These are phyloP conservation scores for Lithodes maja DNA, from an alignment of 2,888 invertebrate species.

Conservation along the genomic window DNA sequence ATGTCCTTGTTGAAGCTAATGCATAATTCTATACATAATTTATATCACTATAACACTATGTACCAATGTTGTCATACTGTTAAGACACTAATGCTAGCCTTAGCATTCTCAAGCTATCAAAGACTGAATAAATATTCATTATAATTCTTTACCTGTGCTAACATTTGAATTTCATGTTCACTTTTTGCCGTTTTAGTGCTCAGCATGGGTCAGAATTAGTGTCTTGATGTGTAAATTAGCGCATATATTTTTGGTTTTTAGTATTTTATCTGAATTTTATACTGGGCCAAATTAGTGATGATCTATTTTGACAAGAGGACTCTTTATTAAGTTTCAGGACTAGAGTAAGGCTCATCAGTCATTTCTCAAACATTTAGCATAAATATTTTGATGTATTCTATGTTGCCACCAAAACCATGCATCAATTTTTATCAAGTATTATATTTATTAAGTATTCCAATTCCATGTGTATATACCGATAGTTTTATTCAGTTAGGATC, in stretches of 20 bases:
- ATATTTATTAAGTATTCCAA: neutral
- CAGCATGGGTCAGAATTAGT: neutral
- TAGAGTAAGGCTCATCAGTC: constrained; percentile 6
- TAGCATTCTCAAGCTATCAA: no score
- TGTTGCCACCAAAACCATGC: neutral
- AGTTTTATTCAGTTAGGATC: neutral
- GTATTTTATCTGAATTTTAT: constrained; percentile 6
- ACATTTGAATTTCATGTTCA: no score
- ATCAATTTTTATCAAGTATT: constrained; percentile 5
- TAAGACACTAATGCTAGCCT: no score
- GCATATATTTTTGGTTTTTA: neutral
- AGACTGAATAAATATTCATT: no score
- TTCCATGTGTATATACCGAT: neutral
- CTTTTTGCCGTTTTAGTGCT: no score
- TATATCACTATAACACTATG: neutral
- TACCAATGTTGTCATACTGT: no score
- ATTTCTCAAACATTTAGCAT: neutral
- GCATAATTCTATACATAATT: neutral
- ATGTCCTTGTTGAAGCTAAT: neutral
- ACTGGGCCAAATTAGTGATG: neutral
- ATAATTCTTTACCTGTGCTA: no score
- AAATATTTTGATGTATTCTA: neutral
- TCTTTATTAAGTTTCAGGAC: neutral
- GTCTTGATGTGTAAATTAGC: neutral
- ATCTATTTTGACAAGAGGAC: neutral